A percentile compares a stretch with the other conserved stretches of the same genome.
Evolutionary conservation across 1,140 invertebrate genomes (phyloP).

Genomic region (Akabosia matsudoensis): DNA sequence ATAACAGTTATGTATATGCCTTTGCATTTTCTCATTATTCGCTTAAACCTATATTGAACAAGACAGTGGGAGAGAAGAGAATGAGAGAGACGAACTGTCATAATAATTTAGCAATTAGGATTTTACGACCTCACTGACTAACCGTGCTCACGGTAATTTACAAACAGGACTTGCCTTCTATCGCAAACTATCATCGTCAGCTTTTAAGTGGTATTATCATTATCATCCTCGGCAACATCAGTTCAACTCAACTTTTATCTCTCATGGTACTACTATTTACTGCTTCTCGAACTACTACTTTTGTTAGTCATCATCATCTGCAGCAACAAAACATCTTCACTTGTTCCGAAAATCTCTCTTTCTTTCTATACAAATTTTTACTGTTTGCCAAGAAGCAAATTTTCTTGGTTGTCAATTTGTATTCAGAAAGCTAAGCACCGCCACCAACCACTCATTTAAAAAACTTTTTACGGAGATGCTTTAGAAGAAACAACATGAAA

Average conservation of each 20-base stretch:
- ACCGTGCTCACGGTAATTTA: conserved; percentile 21
- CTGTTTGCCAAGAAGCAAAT: conserved; percentile 1
- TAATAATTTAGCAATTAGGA: conserved; percentile 23
- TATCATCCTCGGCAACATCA: not conserved
- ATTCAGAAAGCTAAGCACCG: conserved; percentile 15
- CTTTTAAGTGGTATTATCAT: not conserved
- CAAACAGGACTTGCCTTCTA: conserved; percentile 12
- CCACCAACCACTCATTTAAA: not conserved
- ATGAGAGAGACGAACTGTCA: conserved; percentile 10
- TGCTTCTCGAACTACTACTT: too few relatives aligned
- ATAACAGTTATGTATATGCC: too few relatives aligned
- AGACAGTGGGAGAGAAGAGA: not conserved
- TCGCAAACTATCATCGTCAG: not conserved
- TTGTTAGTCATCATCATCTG: not conserved
- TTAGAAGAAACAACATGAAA: conserved; percentile 4
- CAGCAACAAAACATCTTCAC: not conserved
- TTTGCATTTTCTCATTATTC: not conserved
- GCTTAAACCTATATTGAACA: too few relatives aligned
- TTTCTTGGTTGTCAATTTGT: conserved; percentile 16
- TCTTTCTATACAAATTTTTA: too few relatives aligned
- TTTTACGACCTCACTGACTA: conserved; percentile 23
- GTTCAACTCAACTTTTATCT: not conserved
- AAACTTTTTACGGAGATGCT: not conserved
- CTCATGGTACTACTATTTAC: not conserved
- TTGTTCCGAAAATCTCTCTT: not conserved